These are phyloP conservation scores for Euplexia lucipara DNA, from an alignment of 2,888 invertebrate genomes.

Conservation along the genomic window DNA sequence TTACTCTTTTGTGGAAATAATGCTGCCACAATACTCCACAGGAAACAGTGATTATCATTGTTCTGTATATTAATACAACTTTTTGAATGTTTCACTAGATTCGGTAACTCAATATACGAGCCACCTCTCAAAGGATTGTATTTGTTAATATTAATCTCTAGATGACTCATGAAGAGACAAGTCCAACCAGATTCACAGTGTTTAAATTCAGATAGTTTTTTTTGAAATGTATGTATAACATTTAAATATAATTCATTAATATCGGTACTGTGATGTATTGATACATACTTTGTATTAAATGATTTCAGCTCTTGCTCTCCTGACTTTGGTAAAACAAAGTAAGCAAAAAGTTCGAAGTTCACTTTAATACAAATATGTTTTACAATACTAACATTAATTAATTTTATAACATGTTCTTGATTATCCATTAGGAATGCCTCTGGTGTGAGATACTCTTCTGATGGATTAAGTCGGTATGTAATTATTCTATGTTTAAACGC, in stretches of 20 bases:
- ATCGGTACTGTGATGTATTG: conserved; percentile 4
- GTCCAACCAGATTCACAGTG: conserved; percentile 33
- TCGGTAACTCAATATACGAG: conserved; percentile 15
- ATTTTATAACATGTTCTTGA: background rate
- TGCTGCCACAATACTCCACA: too few species aligned
- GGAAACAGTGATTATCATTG: background rate
- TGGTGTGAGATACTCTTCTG: conserved; percentile 6
- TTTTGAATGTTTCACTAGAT: conserved; percentile 7
- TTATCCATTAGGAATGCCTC: conserved; percentile 23
- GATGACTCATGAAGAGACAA: conserved; percentile 13
- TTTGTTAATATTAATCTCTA: conserved; percentile 30
- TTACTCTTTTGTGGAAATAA: background rate
- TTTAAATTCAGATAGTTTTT: conserved; percentile 18
- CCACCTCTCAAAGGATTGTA: conserved; percentile 23
- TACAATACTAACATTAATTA: conserved; percentile 6
- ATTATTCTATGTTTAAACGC: conserved; percentile 16
- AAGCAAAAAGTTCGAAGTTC: too few species aligned
- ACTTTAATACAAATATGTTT: conserved; percentile 22
- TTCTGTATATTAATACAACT: conserved; percentile 6
- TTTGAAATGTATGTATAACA: conserved; percentile 8
- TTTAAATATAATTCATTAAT: conserved; percentile 4
- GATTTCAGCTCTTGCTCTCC: conserved; percentile 4
- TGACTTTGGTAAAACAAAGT: background rate
- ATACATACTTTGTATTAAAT: conserved; percentile 17
- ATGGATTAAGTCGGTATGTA: conserved; percentile 15